Conservation (phyloP, 2,113 vertebrate genomes). For the Bos indicus region DNA sequence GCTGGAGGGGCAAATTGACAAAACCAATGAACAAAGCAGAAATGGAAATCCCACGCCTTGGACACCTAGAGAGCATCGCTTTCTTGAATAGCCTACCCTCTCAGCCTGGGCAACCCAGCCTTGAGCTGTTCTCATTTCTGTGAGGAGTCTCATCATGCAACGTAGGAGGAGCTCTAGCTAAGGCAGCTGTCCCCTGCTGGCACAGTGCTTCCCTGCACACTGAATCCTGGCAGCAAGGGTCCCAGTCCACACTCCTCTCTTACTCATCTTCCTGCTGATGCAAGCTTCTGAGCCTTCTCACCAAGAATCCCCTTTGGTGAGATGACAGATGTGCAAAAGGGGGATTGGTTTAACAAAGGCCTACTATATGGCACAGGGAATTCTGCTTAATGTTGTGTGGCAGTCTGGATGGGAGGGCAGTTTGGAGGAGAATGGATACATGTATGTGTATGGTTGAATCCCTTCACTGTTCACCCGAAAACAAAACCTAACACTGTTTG, state of each 20-base stretch:
- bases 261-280: not conserved
- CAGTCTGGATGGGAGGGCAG: not conserved
- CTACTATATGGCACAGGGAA: not conserved
- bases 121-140: not conserved
- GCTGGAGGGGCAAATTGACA: not conserved
- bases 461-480: not conserved
- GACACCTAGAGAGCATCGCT: not conserved
- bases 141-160: not conserved
- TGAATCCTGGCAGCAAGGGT: not conserved
- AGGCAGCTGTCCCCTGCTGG: not conserved
- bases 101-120: not conserved
- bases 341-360: not conserved
- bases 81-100: not conserved
- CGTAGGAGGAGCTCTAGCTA: not conserved
- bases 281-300: not conserved
- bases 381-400: not conserved
- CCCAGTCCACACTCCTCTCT: not conserved
- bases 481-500: not conserved
- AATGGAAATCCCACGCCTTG: not conserved
- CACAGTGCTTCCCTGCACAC: not conserved
- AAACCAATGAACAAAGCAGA: not conserved
- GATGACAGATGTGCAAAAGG: not conserved
- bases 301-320: not conserved
- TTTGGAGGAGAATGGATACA: not conserved
- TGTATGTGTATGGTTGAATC: not conserved